Evolutionary conservation across 2,888 invertebrate species (phyloP), one percentile per base, ranked within the genome.

Genomic region (Achlya flavicornis): DNA sequence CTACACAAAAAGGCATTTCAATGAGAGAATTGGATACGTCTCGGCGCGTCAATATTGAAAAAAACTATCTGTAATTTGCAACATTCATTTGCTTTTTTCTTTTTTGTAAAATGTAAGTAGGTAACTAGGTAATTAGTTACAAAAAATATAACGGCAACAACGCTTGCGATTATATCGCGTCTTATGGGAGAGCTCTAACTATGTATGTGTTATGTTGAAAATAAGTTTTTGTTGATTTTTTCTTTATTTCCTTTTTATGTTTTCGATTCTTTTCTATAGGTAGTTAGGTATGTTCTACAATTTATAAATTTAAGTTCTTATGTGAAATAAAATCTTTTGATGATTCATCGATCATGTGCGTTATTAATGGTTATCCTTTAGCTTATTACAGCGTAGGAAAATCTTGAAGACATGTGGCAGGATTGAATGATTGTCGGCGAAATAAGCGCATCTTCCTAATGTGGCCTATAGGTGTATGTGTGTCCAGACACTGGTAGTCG

Each of bases 391-490:
- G 58, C 26, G 60, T 75, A 10, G 90, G 89, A 68, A 91, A 93
- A 66, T 88, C 83, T 77, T 87, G 89, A 32, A 88, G 72, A 63
- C 92, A 85, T 8, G 90, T 86, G 19, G 87, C 85, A 1, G 93
- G 93, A 66, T 93, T 80, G 65, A 92, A 92, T 4, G 93, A 93
- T 69, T 89, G 86, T 70, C 86, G 86, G 10, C 93, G 86, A 76
- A 83, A 89, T 14, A 85, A 79, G 69, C 88, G 81, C 83, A 93
- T 78, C 62, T 86, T 75, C 16, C 93, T 86, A 53, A 93, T 92
- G 70, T 93, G 93, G 0, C 83, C 86, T 32, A 93, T 93, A 4
- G 93, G 93, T 0, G 93, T 92, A 74, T 93, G 92, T 0, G 90
- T 90, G 73, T 93, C 93, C 41, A 93, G 81, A 62, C 89, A 93